A percentile compares a stretch with the other conserved stretches of the same genome.
Evolutionary conservation across 64 coral and sea anemone genomes (phyloP).

Genomic region (Stichodactyla helianthus): DNA sequence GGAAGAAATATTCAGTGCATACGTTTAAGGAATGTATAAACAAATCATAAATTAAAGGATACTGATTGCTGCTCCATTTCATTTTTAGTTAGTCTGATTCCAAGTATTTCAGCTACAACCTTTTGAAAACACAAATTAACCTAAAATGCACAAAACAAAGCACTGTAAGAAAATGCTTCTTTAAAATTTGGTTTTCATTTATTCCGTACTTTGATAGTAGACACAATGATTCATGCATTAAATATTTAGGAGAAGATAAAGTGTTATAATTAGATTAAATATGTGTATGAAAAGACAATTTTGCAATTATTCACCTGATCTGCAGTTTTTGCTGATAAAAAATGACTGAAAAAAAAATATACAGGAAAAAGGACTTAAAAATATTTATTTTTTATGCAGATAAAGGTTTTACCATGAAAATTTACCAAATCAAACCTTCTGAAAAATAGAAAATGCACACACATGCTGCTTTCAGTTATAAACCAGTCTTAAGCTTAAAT

Average conservation of each 20-base stretch:
- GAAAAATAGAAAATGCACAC: neutral
- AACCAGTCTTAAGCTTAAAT: no score
- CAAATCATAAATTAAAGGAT: conserved; percentile 31
- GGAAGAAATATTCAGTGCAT: no score
- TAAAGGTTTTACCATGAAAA: no score
- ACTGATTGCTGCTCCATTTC: conserved; percentile 97
- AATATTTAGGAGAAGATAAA: no score
- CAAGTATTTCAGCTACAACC: conserved; percentile 87
- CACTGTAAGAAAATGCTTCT: neutral
- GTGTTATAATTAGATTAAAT: no score
- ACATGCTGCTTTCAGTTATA: no score
- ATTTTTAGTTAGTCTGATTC: conserved; percentile 94
- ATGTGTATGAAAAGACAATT: no score
- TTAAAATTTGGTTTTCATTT: neutral
- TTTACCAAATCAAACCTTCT: neutral
- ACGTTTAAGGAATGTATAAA: no score
- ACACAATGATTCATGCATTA: no score
- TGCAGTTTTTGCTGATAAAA: conserved; percentile 91
- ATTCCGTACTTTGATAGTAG: no score
- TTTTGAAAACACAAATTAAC: conserved; percentile 96
- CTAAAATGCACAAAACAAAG: conserved; percentile 9
- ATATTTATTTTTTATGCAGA: neutral
- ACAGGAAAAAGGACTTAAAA: neutral
- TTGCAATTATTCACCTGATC: conserved; percentile 65
- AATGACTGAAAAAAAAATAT: conserved; percentile 74